Evolutionary conservation across 1,140 invertebrate species (phyloP).

Genomic region (Phocides pigmalion): DNA sequence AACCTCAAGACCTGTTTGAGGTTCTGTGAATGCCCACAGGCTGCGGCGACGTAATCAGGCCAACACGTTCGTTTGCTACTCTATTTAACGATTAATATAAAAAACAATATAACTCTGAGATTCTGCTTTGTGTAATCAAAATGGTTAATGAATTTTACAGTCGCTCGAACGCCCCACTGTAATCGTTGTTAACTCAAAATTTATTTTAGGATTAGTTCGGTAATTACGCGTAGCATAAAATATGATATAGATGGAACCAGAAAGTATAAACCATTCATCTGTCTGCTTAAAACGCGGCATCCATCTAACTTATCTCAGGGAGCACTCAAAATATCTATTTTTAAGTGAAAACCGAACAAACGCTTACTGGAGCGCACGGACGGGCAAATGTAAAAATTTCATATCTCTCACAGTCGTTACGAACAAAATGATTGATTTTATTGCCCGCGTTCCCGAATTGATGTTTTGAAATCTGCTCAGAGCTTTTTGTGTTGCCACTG

Average conservation of each 20-base stretch:
- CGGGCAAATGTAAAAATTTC: slow-evolving; percentile 63
- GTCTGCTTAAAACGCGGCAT: slow-evolving; percentile 29
- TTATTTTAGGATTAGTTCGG: slow-evolving; percentile 1
- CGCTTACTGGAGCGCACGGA: slow-evolving; percentile 1
- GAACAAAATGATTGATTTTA: slow-evolving; percentile 66
- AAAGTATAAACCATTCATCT: slow-evolving; percentile 32
- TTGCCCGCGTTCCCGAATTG: slow-evolving; percentile 52
- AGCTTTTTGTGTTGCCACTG: slow-evolving; percentile 50
- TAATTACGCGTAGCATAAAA: slow-evolving; percentile 21
- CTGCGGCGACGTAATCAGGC: too few relatives aligned
- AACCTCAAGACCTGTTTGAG: too few relatives aligned
- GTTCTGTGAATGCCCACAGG: too few relatives aligned
- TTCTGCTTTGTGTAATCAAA: too few relatives aligned
- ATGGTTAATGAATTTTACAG: not conserved
- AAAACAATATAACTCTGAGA: too few relatives aligned
- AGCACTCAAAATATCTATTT: slow-evolving; percentile 59
- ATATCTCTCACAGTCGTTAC: slow-evolving; percentile 54
- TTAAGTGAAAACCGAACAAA: slow-evolving; percentile 48
- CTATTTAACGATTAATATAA: too few relatives aligned
- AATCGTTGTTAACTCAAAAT: slow-evolving; percentile 6
- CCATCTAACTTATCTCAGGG: slow-evolving; percentile 43
- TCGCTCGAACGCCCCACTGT: not conserved
- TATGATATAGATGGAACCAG: slow-evolving; percentile 18
- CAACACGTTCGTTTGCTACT: too few relatives aligned
- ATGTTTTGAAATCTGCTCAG: slow-evolving; percentile 57